phyloP scores from a whole-genome alignment of 2,113 vertebrate genomes.

The Pluvianellus socialis region DNA sequence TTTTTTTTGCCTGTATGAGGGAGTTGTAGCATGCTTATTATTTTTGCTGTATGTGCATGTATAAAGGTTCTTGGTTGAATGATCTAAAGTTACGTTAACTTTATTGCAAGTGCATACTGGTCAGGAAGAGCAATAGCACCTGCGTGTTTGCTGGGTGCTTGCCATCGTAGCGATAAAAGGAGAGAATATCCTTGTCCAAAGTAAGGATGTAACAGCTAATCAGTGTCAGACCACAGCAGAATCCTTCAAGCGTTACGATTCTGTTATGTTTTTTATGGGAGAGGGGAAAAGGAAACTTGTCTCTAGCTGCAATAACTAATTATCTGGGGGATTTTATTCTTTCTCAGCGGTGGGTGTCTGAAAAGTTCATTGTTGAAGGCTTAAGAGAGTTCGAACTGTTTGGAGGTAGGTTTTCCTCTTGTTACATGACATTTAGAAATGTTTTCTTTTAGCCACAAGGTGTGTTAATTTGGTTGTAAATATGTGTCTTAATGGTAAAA shows the following conservation, averaged over 20 bases:
- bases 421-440: not conserved
- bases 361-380: slow-evolving; percentile 98
- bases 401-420: slow-evolving; percentile 84
- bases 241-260: not conserved
- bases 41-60: not conserved
- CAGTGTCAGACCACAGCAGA: not conserved
- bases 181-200: not conserved
- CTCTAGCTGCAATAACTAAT: slow-evolving; percentile 41
- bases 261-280: not conserved
- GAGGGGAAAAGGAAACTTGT: not conserved
- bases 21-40: not conserved
- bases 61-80: not conserved
- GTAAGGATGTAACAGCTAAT: not conserved
- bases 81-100: not conserved
- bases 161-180: not conserved
- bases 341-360: slow-evolving; percentile 94
- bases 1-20: not conserved
- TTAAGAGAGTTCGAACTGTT: slow-evolving; percentile 96
- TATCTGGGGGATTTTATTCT: slow-evolving; percentile 40
- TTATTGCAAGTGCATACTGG: not conserved
- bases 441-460: not conserved
- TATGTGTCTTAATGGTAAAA: not conserved
- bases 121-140: not conserved
- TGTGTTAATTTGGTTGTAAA: not conserved
- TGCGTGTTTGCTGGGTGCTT: not conserved